These are phyloP conservation scores for Aphidius ervi DNA, from an alignment of 1,140 invertebrate species.

Conservation along the genomic window DNA sequence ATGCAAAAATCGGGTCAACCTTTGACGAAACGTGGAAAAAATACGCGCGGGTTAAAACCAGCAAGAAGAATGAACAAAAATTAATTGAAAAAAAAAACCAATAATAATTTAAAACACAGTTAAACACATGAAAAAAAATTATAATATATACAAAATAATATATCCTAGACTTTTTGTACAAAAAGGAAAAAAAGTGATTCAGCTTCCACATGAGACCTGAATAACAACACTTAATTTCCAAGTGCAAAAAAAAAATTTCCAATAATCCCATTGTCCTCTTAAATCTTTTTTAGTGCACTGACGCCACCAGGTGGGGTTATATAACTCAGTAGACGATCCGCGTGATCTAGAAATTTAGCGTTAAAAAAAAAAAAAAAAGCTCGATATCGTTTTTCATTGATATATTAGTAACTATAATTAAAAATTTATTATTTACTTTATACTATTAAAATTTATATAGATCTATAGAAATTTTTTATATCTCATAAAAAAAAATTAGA, in stretches of 20 bases:
- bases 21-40: constrained; percentile 4
- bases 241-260: constrained; percentile 3
- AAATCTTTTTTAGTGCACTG: constrained; percentile 9
- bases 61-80: constrained; percentile 13
- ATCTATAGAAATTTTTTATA: too few species aligned
- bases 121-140: too few species aligned
- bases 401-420: neutral
- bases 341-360: constrained; percentile 7
- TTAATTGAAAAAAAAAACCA: neutral
- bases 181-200: too few species aligned
- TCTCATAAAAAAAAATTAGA: too few species aligned
- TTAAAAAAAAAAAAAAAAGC: neutral
- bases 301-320: constrained; percentile 1
- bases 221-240: neutral
- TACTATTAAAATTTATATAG: too few species aligned
- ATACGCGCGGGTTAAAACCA: constrained; percentile 1
- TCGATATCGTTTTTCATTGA: neutral
- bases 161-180: too few species aligned
- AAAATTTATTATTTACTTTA: neutral
- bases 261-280: constrained; percentile 2
- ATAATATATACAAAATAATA: too few species aligned
- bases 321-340: neutral
- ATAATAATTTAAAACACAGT: neutral
- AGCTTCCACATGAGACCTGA: neutral
- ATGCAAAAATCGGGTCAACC: too few species aligned